phyloP scores from a whole-genome alignment of 2,797 vertebrate genomes.

The Gastrophryne carolinensis region DNA sequence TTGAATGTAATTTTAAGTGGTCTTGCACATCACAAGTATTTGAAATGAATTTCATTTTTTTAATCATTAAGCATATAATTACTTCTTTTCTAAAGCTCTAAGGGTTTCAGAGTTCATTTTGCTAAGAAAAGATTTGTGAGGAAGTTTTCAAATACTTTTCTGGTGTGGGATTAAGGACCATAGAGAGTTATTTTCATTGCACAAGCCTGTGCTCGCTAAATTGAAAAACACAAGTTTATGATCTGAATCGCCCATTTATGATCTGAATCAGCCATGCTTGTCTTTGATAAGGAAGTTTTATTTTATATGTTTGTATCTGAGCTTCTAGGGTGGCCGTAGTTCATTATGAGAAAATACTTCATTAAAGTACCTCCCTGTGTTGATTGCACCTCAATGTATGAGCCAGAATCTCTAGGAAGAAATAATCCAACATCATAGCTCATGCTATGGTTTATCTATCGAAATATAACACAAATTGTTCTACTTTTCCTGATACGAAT shows the following conservation, averaged over 20 bases:
- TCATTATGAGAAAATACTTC: constrained; percentile 7
- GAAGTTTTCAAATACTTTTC: constrained; percentile 30
- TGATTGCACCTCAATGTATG: constrained; percentile 1
- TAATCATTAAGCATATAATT: constrained; percentile 18
- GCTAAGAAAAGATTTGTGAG: neutral
- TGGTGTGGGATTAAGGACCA: neutral
- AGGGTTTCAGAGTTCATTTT: neutral
- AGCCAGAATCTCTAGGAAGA: neutral
- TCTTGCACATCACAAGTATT: constrained; percentile 2
- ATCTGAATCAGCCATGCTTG: neutral
- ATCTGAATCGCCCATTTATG: neutral
- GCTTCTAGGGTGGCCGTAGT: neutral
- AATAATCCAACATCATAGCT: constrained; percentile 11
- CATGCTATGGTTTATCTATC: constrained; percentile 15
- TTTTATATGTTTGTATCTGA: neutral
- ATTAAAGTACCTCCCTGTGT: neutral
- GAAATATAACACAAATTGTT: constrained; percentile 12
- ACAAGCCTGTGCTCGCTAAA: neutral
- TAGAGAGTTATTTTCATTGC: neutral
- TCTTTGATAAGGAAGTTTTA: neutral
- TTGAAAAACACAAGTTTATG: neutral
- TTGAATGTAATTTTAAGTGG: constrained; percentile 17
- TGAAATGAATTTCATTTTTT: constrained; percentile 18
- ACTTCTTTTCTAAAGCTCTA: neutral
- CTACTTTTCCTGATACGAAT: constrained; percentile 1